Base-by-base conservation (phyloP, 2,797 vertebrate genomes). In the Tangara arthus region DNA sequence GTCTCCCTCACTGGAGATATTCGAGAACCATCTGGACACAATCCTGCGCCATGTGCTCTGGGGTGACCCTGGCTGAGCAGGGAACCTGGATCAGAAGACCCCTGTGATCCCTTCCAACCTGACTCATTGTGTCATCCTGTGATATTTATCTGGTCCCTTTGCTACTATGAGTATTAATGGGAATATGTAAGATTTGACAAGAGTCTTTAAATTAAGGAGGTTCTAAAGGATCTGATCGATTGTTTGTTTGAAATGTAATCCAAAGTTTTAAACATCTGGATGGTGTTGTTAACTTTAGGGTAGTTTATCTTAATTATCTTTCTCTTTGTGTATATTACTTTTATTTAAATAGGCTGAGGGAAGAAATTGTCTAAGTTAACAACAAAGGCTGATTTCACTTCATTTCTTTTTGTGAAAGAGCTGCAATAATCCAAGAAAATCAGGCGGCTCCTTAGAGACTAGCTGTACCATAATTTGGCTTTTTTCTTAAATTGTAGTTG, bases 311-410 rank as follows among this genome's bases (percentile, higher is more conserved):
- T 90, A 63, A 24, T 73, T 77, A 72, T 68, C 71, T 61, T 34
- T 56, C 56, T 87, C 28, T 93, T 92, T 84, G 26, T 83, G 39
- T 28, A 42, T 81, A 63, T 60, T 88, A 59, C 91, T 96, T 91
- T 46, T 88, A 80, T 59, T 94, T 87, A 89, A 95, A 70, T 68
- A 79, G 12, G 24, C 46, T 80, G 24, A 26, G n/a, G 44, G 28
- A 26, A 55, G 49, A 87, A 34, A 8, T 50, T 90, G 28, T 52
- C 9, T 63, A 78, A 61, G 22, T 35, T 32, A 87, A 78, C 56
- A 93, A 83, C 56, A 94, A 86, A 81, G 47, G 22, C 30, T 83
- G 37, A 34, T 47, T 90, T 59, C 2, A 14, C 13, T 55, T 65
- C 0, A 44, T 82, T 89, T 93, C 21, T 52, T 59, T 87, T 78